A percentile compares a stretch with the other conserved stretches of the same genome.
Evolutionary conservation across 2,888 invertebrate genomes (phyloP).

Genomic region (Arctia plantaginis): DNA sequence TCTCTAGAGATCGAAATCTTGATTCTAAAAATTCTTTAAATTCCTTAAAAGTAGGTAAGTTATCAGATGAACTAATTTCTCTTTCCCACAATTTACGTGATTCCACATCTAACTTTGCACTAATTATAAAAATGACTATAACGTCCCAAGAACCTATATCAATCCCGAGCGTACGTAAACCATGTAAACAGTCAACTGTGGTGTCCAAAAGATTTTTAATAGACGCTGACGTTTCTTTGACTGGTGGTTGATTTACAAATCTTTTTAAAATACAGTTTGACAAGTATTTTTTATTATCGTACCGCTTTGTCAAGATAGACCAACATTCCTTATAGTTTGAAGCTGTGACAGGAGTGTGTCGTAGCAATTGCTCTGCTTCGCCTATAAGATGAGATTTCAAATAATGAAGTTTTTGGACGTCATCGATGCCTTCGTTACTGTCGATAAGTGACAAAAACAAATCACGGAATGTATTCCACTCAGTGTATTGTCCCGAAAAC

Average conservation of each 20-base stretch:
- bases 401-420: not conserved
- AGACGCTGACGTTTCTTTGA: not conserved
- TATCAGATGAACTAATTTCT: not conserved
- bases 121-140: not conserved
- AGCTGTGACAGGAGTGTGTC: not conserved
- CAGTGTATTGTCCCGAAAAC: not conserved
- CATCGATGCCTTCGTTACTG: not conserved
- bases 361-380: no score
- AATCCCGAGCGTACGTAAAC: no score
- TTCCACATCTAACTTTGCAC: slow-evolving; percentile 4
- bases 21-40: slow-evolving; percentile 13
- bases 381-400: not conserved
- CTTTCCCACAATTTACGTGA: slow-evolving; percentile 14
- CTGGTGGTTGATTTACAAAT: slow-evolving; percentile 2
- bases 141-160: no score
- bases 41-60: slow-evolving; percentile 4
- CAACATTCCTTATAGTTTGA: not conserved
- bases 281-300: slow-evolving; percentile 10
- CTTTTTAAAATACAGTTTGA: slow-evolving; percentile 10
- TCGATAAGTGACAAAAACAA: not conserved
- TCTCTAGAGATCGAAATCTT: slow-evolving; percentile 8
- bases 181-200: no score
- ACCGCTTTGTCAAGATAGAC: not conserved
- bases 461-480: not conserved
- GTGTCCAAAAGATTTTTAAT: slow-evolving; percentile 15